Evolutionary conservation across 2,113 vertebrate species (phyloP).

Genomic region (Erythrocebus patas): DNA sequence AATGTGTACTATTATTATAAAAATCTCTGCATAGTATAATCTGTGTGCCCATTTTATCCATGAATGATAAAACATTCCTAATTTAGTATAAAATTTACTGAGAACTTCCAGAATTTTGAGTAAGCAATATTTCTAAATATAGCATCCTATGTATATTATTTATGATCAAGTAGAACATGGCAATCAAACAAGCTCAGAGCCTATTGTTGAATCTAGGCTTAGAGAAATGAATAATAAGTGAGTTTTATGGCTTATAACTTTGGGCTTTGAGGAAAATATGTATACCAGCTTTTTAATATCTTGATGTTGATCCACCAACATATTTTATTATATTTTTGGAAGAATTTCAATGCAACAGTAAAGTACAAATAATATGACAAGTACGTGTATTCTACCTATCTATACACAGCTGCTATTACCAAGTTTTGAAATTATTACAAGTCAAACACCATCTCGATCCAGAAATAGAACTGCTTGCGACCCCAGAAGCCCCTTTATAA

Average conservation of each 20-base stretch:
- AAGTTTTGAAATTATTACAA: not conserved
- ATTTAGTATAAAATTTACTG: not conserved
- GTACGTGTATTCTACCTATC: not conserved
- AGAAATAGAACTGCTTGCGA: not conserved
- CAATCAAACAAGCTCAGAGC: not conserved
- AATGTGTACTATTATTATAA: not conserved
- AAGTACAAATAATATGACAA: not conserved
- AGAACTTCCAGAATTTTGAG: not conserved
- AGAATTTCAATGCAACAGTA: not conserved
- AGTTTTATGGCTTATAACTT: not conserved
- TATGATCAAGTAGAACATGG: not conserved
- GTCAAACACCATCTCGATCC: not conserved
- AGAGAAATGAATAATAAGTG: not conserved
- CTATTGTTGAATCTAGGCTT: not conserved
- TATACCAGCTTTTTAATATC: not conserved
- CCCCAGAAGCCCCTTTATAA: not conserved
- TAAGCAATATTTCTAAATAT: not conserved
- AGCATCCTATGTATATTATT: not conserved
- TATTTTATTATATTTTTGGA: not conserved
- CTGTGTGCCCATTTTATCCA: not conserved
- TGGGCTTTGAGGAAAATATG: not conserved
- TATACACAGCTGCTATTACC: not conserved
- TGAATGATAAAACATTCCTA: not conserved
- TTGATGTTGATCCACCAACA: not conserved
- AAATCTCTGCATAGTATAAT: not conserved